Evolutionary conservation across 2,113 vertebrate species (phyloP), one percentile per base, ranked within the genome.

Genomic region (Sylvia atricapilla): DNA sequence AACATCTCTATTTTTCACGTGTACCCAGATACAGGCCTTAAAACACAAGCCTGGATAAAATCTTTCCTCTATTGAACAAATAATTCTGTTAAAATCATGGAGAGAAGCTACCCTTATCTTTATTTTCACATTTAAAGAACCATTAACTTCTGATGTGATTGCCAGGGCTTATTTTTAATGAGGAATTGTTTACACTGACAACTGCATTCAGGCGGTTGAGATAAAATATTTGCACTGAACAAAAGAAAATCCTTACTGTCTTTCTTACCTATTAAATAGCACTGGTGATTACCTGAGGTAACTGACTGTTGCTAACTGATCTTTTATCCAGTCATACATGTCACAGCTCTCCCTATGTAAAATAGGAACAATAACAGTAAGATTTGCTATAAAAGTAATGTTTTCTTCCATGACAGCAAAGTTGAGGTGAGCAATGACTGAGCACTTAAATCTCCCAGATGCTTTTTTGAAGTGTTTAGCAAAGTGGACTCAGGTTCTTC

Each of bases 121-220:
- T 72, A 67, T 92, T 90, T 88, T 91, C 72, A 67, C 60, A 75
- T 93, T 85, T 88, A 75, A 95, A 95, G 84, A 91, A 44, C 19
- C 28, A 88, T 94, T 94, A 94, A 90, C 79, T 90, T 88, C 76
- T 77, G 55, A 50, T 94, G 68, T 69, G 67, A 73, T 59, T 95
- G 10, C 43, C 59, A 84, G 59, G 78, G 59, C 35, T 88, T 67
- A 22, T 64, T 77, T 74, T 88, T 95, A 88, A 83, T 84, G 76
- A 93, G 44, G n/a, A 94, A 56, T 68, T 73, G 47, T 91, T 96
- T 94, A 77, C 50, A 67, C 37, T 83, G 75, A 80, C 87, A 77
- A 37, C 59, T 70, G 22, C 47, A 37, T 86, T 80, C 59, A 88
- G 39, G 33, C 3, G 44, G 25, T 67, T 83, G 58, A 87, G 59